Percentiles rank a stretch among this genome's conserved stretches.
phyloP scores from a whole-genome alignment of 2,888 invertebrate species.

The Hirtodrosophila cameraria region DNA sequence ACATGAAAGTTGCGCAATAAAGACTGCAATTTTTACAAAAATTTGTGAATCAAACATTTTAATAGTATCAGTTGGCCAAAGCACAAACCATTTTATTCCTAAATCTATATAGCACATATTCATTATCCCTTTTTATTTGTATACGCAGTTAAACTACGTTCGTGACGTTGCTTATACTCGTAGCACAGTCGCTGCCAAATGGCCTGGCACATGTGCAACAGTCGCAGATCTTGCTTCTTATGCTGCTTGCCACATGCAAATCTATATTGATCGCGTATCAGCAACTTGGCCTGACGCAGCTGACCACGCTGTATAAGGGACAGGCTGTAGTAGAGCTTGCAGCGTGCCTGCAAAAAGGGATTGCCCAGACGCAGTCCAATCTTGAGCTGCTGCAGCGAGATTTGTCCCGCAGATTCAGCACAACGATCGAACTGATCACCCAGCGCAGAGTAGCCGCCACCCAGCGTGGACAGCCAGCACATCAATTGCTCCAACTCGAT shows the following conservation, averaged over 20 bases:
- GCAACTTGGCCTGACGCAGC: constrained; percentile 87
- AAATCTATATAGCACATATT: neutral
- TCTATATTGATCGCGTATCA: constrained; percentile 86
- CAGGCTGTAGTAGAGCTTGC: constrained; percentile 93
- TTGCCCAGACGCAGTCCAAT: constrained; percentile 93
- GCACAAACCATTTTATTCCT: neutral
- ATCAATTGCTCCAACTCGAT: constrained; percentile 92
- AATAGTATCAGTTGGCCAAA: too few species aligned
- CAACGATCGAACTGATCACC: constrained; percentile 93
- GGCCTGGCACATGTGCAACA: constrained; percentile 92
- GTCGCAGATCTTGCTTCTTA: constrained; percentile 85
- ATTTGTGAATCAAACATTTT: too few species aligned
- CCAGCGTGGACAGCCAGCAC: constrained; percentile 98
- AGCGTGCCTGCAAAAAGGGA: constrained; percentile 91
- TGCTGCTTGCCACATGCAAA: constrained; percentile 81
- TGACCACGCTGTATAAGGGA: constrained; percentile 93
- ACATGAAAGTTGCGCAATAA: too few species aligned
- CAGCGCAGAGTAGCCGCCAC: constrained; percentile 97
- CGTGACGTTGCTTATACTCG: constrained; percentile 64
- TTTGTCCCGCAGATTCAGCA: constrained; percentile 93
- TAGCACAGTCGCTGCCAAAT: constrained; percentile 92
- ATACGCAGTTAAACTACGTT: neutral
- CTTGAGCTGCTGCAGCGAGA: constrained; percentile 93
- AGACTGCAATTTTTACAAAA: too few species aligned
- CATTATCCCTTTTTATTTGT: neutral